phyloP scores from a whole-genome alignment of 2,113 vertebrate genomes.

The Orycteropus afer region DNA sequence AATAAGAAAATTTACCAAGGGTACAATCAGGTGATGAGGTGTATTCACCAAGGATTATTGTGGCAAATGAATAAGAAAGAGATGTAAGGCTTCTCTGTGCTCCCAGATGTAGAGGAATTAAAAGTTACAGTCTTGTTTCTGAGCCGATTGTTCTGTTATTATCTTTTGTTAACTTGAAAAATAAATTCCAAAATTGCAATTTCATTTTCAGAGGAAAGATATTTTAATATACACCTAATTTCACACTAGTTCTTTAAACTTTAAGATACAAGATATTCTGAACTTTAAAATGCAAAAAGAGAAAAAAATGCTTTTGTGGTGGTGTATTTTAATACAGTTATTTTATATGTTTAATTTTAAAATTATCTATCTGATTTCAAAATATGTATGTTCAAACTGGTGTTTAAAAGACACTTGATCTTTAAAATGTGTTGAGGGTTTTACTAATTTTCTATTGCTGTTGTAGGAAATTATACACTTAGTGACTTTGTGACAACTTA shows the following conservation, averaged over 20 bases:
- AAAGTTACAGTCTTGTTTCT: constrained; percentile 49
- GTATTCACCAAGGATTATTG: constrained; percentile 63
- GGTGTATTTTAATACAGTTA: not conserved
- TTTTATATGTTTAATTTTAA: not conserved
- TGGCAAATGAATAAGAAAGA: constrained; percentile 11
- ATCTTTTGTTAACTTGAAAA: constrained; percentile 22
- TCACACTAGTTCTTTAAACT: constrained; percentile 22
- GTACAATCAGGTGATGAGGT: constrained; percentile 72
- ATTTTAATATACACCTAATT: not conserved
- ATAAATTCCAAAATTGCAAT: constrained; percentile 23
- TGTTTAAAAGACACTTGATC: not conserved
- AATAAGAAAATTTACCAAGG: constrained; percentile 83
- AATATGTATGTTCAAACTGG: not conserved
- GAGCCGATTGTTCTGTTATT: constrained; percentile 20
- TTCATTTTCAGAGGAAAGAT: constrained; percentile 46
- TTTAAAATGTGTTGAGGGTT: not conserved
- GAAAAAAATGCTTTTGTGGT: not conserved
- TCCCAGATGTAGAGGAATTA: constrained; percentile 35
- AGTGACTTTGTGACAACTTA: no score
- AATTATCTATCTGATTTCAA: not conserved
- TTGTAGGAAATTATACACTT: not conserved
- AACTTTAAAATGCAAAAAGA: not conserved
- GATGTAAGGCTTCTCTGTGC: constrained; percentile 17
- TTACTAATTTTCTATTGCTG: not conserved
- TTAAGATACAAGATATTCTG: not conserved